Percentiles rank a stretch among this genome's conserved stretches.
Conservation (phyloP, 2,113 vertebrate species). For the Passer domesticus region DNA sequence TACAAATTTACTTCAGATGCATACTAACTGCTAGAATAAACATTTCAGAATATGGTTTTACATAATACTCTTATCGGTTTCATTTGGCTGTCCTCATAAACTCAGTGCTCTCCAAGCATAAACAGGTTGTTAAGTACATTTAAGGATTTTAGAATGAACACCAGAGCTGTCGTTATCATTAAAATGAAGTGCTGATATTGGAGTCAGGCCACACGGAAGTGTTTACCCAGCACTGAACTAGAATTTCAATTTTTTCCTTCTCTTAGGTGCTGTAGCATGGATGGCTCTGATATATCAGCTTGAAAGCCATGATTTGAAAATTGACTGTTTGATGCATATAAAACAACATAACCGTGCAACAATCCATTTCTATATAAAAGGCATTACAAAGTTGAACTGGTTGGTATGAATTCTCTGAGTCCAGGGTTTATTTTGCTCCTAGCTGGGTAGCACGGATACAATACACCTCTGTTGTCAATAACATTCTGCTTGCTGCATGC, state of each 20-base stretch:
- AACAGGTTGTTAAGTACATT: conserved; percentile 71
- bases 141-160: conserved; percentile 68
- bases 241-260: conserved; percentile 49
- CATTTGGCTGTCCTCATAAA: conserved; percentile 63
- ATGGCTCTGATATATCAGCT: background rate
- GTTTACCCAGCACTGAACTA: conserved; percentile 31
- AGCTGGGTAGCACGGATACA: background rate
- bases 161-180: conserved; percentile 61
- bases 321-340: background rate
- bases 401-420: background rate
- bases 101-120: conserved; percentile 51
- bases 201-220: conserved; percentile 44
- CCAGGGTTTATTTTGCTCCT: background rate
- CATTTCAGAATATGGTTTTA: conserved; percentile 54
- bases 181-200: conserved; percentile 67
- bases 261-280: background rate
- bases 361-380: background rate
- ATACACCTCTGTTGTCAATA: background rate
- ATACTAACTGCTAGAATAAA: conserved; percentile 64
- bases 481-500: background rate
- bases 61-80: conserved; percentile 67
- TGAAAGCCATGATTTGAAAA: conserved; percentile 14
- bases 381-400: background rate
- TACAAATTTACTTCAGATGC: conserved; percentile 60
- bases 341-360: background rate